phyloP scores from a whole-genome alignment of 2,113 vertebrate species.

The Recurvirostra avosetta region DNA sequence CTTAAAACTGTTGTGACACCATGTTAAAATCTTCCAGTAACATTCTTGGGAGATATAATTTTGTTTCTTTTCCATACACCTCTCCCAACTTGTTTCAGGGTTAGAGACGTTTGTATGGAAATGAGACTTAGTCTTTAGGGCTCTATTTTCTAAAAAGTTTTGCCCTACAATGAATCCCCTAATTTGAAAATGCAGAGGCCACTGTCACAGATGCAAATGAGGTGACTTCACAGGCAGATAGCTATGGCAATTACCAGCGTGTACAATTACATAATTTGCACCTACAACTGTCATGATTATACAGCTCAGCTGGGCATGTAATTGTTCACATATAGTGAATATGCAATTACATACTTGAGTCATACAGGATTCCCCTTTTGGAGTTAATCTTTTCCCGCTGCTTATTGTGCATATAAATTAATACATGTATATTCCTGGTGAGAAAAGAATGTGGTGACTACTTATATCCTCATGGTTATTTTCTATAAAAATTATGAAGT shows the following conservation, averaged over 20 bases:
- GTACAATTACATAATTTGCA: background rate
- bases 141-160: background rate
- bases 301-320: background rate
- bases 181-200: background rate
- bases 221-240: background rate
- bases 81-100: background rate
- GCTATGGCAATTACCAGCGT: background rate
- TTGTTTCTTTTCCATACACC: background rate
- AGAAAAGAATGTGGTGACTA: constrained; percentile 12
- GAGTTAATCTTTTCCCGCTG: constrained; percentile 25
- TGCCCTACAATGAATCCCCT: background rate
- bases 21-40: constrained; percentile 11
- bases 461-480: background rate
- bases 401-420: constrained; percentile 11
- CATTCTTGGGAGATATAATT: background rate
- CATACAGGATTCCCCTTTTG: constrained; percentile 1
- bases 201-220: background rate
- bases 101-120: background rate
- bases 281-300: background rate
- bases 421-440: background rate
- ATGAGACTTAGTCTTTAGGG: background rate
- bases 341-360: background rate
- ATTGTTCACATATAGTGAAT: background rate
- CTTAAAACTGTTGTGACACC: background rate
- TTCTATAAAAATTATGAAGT: background rate